Evolutionary conservation across 2,888 invertebrate species (phyloP).

Genomic region (Taphrorychus bicolor): DNA sequence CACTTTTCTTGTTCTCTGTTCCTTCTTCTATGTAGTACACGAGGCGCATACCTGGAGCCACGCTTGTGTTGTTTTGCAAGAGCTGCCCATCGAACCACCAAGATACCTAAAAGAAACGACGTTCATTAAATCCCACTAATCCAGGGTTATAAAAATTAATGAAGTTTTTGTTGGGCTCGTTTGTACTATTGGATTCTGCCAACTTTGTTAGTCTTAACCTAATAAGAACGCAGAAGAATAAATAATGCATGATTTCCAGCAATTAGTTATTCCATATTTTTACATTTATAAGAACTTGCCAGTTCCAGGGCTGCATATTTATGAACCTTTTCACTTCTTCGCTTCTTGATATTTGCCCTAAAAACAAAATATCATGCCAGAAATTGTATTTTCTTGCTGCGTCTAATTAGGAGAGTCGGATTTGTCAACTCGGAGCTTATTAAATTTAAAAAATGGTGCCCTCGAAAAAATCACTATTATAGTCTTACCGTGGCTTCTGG

Average conservation of each 20-base stretch:
- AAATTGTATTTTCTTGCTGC: background rate
- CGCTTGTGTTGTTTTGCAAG: conserved; percentile 76
- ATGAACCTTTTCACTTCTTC: conserved; percentile 3
- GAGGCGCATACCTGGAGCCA: conserved; percentile 71
- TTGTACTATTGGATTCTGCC: conserved; percentile 10
- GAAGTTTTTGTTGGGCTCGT: conserved; percentile 18
- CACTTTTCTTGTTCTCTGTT: conserved; percentile 76
- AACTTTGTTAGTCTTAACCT: conserved; percentile 23
- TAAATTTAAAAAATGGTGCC: too few relatives aligned
- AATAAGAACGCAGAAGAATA: conserved; percentile 21
- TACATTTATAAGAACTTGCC: conserved; percentile 27
- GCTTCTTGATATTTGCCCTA: background rate
- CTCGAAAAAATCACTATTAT: background rate
- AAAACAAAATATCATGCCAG: background rate
- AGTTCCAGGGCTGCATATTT: conserved; percentile 24
- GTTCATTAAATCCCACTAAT: background rate
- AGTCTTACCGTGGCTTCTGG: conserved; percentile 71
- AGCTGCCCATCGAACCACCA: conserved; percentile 86
- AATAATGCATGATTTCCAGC: conserved; percentile 28
- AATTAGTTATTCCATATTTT: conserved; percentile 40
- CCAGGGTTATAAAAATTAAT: conserved; percentile 9
- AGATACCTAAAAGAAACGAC: conserved; percentile 59
- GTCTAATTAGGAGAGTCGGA: background rate
- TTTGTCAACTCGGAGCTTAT: background rate
- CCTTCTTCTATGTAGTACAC: conserved; percentile 77